Percentiles rank a stretch among this genome's conserved stretches.
These are phyloP conservation scores for Mythimna impura DNA, from an alignment of 2,888 invertebrate genomes.

Conservation along the genomic window DNA sequence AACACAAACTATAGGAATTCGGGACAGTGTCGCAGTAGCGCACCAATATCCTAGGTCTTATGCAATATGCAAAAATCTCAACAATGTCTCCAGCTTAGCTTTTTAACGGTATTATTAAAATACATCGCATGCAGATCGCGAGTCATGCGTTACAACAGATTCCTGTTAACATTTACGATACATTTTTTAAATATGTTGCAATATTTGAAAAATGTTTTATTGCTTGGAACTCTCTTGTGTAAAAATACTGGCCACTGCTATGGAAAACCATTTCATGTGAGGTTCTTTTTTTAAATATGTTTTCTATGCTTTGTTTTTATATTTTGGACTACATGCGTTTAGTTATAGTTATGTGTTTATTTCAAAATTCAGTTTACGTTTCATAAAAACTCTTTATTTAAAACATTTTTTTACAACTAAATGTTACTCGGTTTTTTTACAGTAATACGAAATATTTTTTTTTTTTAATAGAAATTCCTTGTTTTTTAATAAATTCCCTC, in stretches of 20 bases:
- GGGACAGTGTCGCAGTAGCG: conserved; percentile 65
- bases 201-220: background rate
- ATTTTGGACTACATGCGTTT: no score
- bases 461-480: no score
- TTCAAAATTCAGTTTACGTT: no score
- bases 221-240: background rate
- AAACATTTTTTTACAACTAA: no score
- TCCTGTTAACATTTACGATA: background rate
- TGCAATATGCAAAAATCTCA: conserved; percentile 76
- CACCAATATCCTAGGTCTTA: conserved; percentile 63
- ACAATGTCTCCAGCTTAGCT: conserved; percentile 61
- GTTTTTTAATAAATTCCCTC: no score
- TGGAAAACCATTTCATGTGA: background rate
- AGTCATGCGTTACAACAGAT: conserved; percentile 9
- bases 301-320: no score
- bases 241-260: conserved; percentile 5
- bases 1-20: conserved; percentile 62
- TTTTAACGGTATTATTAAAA: conserved; percentile 52
- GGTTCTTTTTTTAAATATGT: background rate
- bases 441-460: no score
- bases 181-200: conserved; percentile 19
- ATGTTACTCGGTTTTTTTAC: no score
- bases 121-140: conserved; percentile 16
- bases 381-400: no score
- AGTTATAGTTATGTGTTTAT: no score